Evolutionary conservation across 1,140 invertebrate species (phyloP).

Genomic region (Lordiphosa collinella): DNA sequence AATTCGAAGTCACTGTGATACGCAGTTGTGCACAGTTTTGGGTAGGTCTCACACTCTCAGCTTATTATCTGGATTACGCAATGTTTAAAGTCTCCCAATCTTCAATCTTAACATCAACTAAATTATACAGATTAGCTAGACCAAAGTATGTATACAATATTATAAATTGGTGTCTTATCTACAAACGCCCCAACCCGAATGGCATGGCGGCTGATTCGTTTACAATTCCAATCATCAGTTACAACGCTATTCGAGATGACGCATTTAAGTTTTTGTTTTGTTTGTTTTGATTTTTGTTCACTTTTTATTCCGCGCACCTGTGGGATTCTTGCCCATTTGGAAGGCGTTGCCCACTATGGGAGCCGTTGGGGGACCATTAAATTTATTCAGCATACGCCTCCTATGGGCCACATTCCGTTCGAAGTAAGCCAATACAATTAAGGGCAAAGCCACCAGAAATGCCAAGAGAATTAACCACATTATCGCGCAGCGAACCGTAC

Average conservation of each 20-base stretch:
- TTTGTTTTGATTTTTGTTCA: neutral
- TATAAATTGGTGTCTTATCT: constrained; percentile 4
- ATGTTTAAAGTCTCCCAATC: too few species aligned
- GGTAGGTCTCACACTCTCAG: too few species aligned
- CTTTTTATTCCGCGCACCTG: constrained; percentile 38
- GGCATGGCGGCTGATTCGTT: constrained; percentile 41
- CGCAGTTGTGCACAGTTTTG: too few species aligned
- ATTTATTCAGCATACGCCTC: constrained; percentile 35
- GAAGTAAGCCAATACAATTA: constrained; percentile 37
- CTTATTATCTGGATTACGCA: too few species aligned
- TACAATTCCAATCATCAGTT: constrained; percentile 35
- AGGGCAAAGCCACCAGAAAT: constrained; percentile 49
- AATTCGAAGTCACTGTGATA: too few species aligned
- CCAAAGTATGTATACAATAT: neutral
- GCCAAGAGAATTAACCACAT: constrained; percentile 53
- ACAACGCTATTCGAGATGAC: constrained; percentile 66
- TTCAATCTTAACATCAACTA: too few species aligned
- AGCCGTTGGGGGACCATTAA: constrained; percentile 45
- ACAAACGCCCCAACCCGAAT: constrained; percentile 44
- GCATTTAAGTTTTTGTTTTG: constrained; percentile 7
- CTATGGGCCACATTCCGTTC: constrained; percentile 37
- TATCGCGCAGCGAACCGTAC: neutral
- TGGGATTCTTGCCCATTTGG: constrained; percentile 60
- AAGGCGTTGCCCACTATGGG: constrained; percentile 67
- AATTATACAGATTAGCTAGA: neutral